phyloP scores from a whole-genome alignment of 2,888 invertebrate genomes.

The Tinea pellionella region DNA sequence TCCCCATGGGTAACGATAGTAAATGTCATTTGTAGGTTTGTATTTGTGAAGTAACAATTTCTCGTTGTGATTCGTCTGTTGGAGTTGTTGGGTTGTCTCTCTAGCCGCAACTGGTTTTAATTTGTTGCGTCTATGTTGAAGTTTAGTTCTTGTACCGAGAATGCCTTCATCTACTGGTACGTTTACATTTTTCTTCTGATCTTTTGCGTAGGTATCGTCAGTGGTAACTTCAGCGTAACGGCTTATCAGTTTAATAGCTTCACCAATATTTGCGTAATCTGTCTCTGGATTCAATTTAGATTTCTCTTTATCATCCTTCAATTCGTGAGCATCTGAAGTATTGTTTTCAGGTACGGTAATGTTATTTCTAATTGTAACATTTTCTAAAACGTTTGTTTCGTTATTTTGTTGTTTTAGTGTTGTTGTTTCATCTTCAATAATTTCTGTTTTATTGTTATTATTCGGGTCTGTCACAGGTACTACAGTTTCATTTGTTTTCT shows the following conservation, averaged over 20 bases:
- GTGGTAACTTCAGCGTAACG: slow-evolving; percentile 62
- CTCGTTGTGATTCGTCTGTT: slow-evolving; percentile 18
- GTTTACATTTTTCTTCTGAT: slow-evolving; percentile 37
- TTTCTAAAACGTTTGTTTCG: slow-evolving; percentile 17
- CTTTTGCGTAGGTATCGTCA: slow-evolving; percentile 56
- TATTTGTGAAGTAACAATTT: slow-evolving; percentile 17
- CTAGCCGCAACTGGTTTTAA: slow-evolving; percentile 29
- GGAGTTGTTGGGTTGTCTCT: slow-evolving; percentile 21
- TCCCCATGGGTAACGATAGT: slow-evolving; percentile 54
- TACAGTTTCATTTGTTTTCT: slow-evolving; percentile 17
- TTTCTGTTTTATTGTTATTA: slow-evolving; percentile 18
- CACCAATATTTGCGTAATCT: slow-evolving; percentile 59
- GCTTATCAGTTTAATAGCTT: slow-evolving; percentile 61
- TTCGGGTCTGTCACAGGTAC: slow-evolving; percentile 17
- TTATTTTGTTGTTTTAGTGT: slow-evolving; percentile 19
- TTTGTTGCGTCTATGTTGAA: slow-evolving; percentile 53
- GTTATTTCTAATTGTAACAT: slow-evolving; percentile 15
- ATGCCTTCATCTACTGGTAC: slow-evolving; percentile 43
- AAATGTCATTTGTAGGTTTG: slow-evolving; percentile 35
- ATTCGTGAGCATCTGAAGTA: slow-evolving; percentile 24
- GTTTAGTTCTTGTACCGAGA: slow-evolving; percentile 56
- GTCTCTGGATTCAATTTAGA: slow-evolving; percentile 57
- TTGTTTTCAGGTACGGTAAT: slow-evolving; percentile 22
- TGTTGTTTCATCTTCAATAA: slow-evolving; percentile 18
- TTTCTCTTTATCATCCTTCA: slow-evolving; percentile 37